Evolutionary conservation across 2,888 invertebrate genomes (phyloP).

Genomic region (Perithous albicinctus): DNA sequence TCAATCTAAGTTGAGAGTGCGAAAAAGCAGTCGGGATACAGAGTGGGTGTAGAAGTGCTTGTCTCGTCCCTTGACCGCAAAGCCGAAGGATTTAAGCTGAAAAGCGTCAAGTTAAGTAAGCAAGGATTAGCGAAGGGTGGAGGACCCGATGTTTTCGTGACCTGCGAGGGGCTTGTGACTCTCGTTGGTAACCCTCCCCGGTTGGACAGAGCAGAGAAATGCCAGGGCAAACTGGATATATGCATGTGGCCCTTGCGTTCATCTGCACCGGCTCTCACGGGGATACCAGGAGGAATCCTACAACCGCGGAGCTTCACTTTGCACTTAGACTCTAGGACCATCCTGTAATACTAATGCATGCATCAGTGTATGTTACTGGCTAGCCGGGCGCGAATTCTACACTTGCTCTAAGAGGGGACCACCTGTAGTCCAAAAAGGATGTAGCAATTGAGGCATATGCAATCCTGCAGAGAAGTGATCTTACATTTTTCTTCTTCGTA

Average conservation of each 20-base stretch:
- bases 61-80: constrained; percentile 73
- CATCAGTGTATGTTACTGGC: neutral
- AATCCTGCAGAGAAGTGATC: neutral
- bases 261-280: constrained; percentile 82
- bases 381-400: constrained; percentile 8
- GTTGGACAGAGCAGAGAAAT: constrained; percentile 2
- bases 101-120: constrained; percentile 83
- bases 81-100: constrained; percentile 80
- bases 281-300: constrained; percentile 79
- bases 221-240: constrained; percentile 8
- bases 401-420: constrained; percentile 15
- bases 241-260: constrained; percentile 67
- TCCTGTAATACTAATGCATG: constrained; percentile 28
- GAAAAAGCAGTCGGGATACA: constrained; percentile 27
- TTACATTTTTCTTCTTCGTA: neutral
- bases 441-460: neutral
- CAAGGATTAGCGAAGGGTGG: constrained; percentile 78
- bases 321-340: constrained; percentile 76
- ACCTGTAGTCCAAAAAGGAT: constrained; percentile 10
- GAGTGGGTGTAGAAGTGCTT: constrained; percentile 21
- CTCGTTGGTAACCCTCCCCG: constrained; percentile 8
- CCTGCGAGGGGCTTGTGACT: constrained; percentile 19
- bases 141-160: constrained; percentile 59
- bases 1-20: neutral
- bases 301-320: constrained; percentile 81